phyloP scores from a whole-genome alignment of 2,797 vertebrate species.

The Parauchenoglanis ngamensis region DNA sequence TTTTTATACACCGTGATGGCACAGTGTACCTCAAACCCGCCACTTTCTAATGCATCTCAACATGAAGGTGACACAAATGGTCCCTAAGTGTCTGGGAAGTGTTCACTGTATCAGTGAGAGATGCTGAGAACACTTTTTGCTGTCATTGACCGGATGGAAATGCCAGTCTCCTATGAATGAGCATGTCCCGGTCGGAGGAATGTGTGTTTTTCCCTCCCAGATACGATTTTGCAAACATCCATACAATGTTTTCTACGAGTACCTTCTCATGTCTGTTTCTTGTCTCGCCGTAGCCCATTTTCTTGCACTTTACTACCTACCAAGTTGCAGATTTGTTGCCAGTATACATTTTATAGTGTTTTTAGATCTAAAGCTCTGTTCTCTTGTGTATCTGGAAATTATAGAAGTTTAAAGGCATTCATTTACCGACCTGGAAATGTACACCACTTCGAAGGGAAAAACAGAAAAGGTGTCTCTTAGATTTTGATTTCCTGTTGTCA shows the following conservation, averaged over 20 bases:
- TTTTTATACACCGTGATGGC: conserved; percentile 25
- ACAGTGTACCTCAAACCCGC: background rate
- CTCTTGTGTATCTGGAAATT: background rate
- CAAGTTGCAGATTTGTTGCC: background rate
- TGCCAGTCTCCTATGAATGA: background rate
- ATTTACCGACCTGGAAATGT: background rate
- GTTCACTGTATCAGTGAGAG: background rate
- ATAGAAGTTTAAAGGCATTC: background rate
- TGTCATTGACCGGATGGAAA: background rate
- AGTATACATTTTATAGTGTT: background rate
- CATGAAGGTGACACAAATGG: conserved; percentile 15
- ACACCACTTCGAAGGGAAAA: background rate
- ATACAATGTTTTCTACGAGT: background rate
- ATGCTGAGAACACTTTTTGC: background rate
- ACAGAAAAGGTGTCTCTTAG: background rate
- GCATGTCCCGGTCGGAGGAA: no score
- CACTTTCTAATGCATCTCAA: background rate
- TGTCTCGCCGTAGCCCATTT: background rate
- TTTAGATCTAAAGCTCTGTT: background rate
- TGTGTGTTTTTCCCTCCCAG: background rate
- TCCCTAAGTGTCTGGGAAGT: background rate
- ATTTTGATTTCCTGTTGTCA: background rate
- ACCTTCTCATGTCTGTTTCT: background rate
- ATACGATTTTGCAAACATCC: background rate
- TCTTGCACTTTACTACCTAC: background rate